Base-by-base conservation (phyloP, 2,113 vertebrate species). In the Phyllopteryx taeniolatus region DNA sequence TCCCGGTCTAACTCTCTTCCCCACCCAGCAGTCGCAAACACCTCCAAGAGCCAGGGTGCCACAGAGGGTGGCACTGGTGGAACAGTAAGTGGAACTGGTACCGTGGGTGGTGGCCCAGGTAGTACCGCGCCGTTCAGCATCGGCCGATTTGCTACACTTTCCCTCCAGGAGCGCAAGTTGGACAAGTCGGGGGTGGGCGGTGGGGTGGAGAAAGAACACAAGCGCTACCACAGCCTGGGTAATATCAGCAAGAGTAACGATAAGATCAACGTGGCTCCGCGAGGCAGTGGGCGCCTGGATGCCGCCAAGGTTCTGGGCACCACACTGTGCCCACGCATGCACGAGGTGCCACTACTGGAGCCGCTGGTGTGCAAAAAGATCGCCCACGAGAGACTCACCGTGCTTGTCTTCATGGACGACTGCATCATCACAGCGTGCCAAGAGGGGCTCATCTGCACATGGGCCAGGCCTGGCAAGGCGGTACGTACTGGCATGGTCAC, bases 281-380 rank as follows among this genome's bases (percentile, higher is more conserved):
- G 87, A 13, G 88, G 90, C 86, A 93, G 74, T 81, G 59, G 59
- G 31, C 92, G 94, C 1, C 85, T 95, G 84, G 95, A 96, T 19
- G 91, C 94, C 0, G 94, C 95, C 83, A 95, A 95, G 83, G 95
- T 93, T 68, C 73, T 96, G 88, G 96, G 96, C 8, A 97, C 95
- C 0, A 93, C 94, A 0, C 86, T 96, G 83, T 98, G 96, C 87
- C 96, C 96, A 0, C 94, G 95, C n/a, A 94, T 97, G 88, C 91
- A 96, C 0, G 96, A 97, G 82, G 96, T 98, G 74, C 95, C 96
- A 0, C 90, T 98, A 86, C 93, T 97, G 14, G 96, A 98, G 87
- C 95, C 96, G 2, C 93, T 98, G 3, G 94, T 98, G 44, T 98
- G 96, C 82, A 96, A 98, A 91, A 98, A 97, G 85, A 96, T 98